A percentile compares a stretch with the other conserved stretches of the same genome.
Evolutionary conservation across 2,113 vertebrate species (phyloP).

Genomic region (Lophotis ruficrista): DNA sequence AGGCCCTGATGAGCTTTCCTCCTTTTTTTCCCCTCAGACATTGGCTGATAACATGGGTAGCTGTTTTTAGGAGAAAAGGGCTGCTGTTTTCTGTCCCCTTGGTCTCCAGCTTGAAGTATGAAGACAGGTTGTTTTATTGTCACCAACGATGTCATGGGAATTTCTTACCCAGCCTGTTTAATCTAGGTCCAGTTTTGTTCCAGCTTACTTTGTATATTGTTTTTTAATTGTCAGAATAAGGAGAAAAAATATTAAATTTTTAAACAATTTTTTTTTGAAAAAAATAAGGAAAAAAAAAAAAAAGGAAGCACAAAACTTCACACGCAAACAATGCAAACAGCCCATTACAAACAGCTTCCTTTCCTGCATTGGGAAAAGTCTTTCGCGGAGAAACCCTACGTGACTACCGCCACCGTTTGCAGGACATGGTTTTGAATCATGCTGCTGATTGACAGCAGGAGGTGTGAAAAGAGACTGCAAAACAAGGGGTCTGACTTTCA

Average conservation of each 20-base stretch:
- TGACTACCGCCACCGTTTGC: not conserved
- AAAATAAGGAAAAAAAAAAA: rapidly evolving
- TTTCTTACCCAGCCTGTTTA: not conserved
- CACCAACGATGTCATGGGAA: not conserved
- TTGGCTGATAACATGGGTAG: not conserved
- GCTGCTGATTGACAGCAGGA: not conserved
- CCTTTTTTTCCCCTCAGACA: not conserved
- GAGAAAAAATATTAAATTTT: not conserved
- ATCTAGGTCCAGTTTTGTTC: not conserved
- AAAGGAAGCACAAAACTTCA: not conserved
- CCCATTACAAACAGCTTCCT: not conserved
- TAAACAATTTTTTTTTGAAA: not conserved
- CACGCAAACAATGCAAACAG: not conserved
- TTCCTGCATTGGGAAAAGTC: not conserved
- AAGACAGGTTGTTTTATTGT: not conserved
- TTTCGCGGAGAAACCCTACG: not conserved
- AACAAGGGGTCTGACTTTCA: not conserved
- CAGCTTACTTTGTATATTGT: not conserved
- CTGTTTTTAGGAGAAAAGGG: not conserved
- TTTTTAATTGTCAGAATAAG: not conserved
- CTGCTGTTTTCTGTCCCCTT: not conserved
- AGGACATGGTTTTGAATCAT: not conserved
- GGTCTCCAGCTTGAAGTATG: not conserved
- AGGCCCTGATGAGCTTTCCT: not conserved
- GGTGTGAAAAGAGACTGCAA: not conserved